Evolutionary conservation across 2,888 invertebrate species (phyloP), one percentile per base, ranked within the genome.

Genomic region (Automeris io): DNA sequence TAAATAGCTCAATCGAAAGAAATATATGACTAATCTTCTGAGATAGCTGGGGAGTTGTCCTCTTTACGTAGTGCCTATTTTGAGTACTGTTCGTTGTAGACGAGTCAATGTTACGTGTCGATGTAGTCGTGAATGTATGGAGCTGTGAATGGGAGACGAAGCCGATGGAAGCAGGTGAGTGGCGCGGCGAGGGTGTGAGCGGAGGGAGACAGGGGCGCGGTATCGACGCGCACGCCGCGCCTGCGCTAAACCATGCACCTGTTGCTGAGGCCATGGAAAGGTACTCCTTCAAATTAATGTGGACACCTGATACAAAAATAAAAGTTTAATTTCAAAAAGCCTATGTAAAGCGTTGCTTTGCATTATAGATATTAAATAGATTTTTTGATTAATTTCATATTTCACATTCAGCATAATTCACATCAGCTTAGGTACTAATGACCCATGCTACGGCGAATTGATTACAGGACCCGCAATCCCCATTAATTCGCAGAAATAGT

Each of bases 241-340:
- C 60, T 79, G 82, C 82, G 82, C 75, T 54, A 61, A 58, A 55
- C 52, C 51, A 47, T 59, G 69, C 80, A 86, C 85, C 83, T 86
- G 85, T 86, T 86, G 85, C 83, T 67, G 62, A 81, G 74, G 70
- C 75, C 79, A 66, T 80, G 83, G 82, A 83, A 83, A 82, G 67
- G 74, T 82, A 82, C 82, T 76, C 75, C 76, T 80, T 78, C 67
- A 78, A 79, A 82, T 82, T 79, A 79, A 76, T 70, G 68, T 67
- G 61, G 76, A 77, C 77, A 82, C 74, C 76, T 82, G 81, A 80
- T 75, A 80, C 74, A 61, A 62, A 74, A 75, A 78, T 79, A 73
- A 79, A 71, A 72, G 69, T 64, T 64, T 70, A 71, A 67, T 70
- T 68, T 55, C 47, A 13, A 16, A n/a, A 45, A 58, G 46, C 50